Percentiles rank a stretch among this genome's conserved stretches.
Conservation (phyloP, 2,888 invertebrate genomes). For the Noctua fimbriata region DNA sequence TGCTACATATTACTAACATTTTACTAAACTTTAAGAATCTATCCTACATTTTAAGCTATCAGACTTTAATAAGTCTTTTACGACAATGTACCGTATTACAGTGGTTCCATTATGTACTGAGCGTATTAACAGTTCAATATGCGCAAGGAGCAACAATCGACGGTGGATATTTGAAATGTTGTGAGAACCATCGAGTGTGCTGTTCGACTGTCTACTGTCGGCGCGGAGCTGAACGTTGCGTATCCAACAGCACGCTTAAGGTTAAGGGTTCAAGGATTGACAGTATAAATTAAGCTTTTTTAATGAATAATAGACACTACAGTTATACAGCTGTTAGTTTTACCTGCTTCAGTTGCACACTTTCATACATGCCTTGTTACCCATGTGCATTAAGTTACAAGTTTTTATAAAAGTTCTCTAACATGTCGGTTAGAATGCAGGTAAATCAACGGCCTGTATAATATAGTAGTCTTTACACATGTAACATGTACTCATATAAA, state of each 20-base stretch:
- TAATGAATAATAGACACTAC: not conserved
- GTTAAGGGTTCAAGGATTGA: not conserved
- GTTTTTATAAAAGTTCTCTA: not conserved
- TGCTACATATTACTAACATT: slow-evolving; percentile 8
- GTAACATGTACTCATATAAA: not conserved
- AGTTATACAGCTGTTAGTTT: not conserved
- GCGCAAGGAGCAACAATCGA: not conserved
- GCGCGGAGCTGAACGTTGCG: not conserved
- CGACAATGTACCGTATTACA: slow-evolving; percentile 15
- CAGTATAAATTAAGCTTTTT: not conserved
- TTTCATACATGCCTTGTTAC: no score
- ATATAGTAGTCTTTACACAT: not conserved
- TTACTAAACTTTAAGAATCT: slow-evolving; percentile 7
- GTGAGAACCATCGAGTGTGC: not conserved
- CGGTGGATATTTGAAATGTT: not conserved
- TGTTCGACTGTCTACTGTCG: not conserved
- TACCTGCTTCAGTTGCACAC: not conserved
- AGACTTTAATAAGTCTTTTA: slow-evolving; percentile 43
- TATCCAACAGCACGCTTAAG: not conserved
- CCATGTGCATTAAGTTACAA: not conserved
- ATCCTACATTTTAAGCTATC: slow-evolving; percentile 34
- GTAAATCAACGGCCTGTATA: not conserved
- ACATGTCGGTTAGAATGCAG: not conserved
- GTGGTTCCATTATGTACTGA: slow-evolving; percentile 19
- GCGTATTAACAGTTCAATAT: not conserved